Conservation (phyloP, 2,888 invertebrate species). For the Stictocephala bisonia region DNA sequence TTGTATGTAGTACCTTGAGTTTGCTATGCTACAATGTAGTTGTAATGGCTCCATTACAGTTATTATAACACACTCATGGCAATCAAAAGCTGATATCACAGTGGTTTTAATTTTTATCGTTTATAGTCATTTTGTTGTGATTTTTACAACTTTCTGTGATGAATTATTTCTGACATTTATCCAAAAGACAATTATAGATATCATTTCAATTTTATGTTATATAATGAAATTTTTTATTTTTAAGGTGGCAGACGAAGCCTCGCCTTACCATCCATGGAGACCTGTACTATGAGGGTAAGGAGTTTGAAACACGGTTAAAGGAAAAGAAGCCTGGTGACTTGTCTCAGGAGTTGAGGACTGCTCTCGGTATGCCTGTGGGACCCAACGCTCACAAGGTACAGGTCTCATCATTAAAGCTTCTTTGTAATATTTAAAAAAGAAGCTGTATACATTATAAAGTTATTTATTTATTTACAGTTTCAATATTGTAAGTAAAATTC, state of each 20-base stretch:
- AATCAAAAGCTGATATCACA: too few species aligned
- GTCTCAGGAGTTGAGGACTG: constrained; percentile 94
- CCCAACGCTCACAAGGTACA: constrained; percentile 91
- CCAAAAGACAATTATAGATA: too few species aligned
- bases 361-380: constrained; percentile 98
- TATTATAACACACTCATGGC: too few species aligned
- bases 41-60: too few species aligned
- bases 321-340: constrained; percentile 99
- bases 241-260: constrained; percentile 98
- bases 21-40: too few species aligned
- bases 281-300: constrained; percentile 98
- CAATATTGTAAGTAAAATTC: too few species aligned
- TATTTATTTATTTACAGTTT: too few species aligned
- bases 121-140: too few species aligned
- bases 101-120: not conserved
- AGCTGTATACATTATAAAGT: too few species aligned
- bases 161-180: not conserved
- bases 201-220: constrained; percentile 13
- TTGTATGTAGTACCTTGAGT: too few species aligned
- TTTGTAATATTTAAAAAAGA: too few species aligned
- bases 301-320: constrained; percentile 96
- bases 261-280: constrained; percentile 99
- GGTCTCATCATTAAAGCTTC: too few species aligned
- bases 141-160: not conserved
- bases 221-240: not conserved